Conservation (phyloP, 2,888 invertebrate genomes). For the Scaptomyza caliginosa region DNA sequence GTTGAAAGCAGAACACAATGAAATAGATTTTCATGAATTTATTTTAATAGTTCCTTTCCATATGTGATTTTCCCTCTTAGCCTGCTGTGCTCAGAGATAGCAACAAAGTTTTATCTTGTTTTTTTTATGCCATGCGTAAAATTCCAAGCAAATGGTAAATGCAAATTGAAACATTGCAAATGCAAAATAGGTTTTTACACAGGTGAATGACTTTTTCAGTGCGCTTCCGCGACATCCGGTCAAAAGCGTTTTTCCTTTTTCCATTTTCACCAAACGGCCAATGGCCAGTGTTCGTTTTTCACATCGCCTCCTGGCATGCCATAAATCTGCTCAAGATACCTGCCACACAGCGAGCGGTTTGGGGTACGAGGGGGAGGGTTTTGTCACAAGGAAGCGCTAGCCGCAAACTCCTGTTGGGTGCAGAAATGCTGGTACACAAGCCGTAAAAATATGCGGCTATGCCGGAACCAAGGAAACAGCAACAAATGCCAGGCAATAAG, state of each 20-base stretch:
- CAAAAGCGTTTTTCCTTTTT: slow-evolving; percentile 79
- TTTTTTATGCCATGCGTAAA: not conserved
- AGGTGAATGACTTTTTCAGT: slow-evolving; percentile 82
- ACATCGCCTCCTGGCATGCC: slow-evolving; percentile 64
- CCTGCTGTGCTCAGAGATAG: not conserved
- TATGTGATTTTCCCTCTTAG: no score
- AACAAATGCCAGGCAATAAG: slow-evolving; percentile 50
- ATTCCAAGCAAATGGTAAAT: not conserved
- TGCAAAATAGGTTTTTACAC: slow-evolving; percentile 64
- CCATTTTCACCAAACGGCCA: slow-evolving; percentile 68
- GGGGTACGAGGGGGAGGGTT: slow-evolving; percentile 3
- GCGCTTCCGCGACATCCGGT: slow-evolving; percentile 81
- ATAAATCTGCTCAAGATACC: slow-evolving; percentile 61
- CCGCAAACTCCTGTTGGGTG: slow-evolving; percentile 28
- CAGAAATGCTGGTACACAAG: slow-evolving; percentile 49
- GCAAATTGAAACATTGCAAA: slow-evolving; percentile 35
- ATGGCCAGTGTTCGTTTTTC: slow-evolving; percentile 41
- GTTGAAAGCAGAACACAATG: no score
- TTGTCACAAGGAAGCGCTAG: slow-evolving; percentile 35
- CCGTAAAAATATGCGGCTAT: slow-evolving; percentile 32
- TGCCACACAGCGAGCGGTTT: not conserved
- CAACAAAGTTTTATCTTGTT: not conserved
- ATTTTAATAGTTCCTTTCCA: not conserved
- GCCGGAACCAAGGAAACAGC: slow-evolving; percentile 66
- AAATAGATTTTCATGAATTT: not conserved